phyloP scores from a whole-genome alignment of 2,113 vertebrate genomes.

The Otus sunia region DNA sequence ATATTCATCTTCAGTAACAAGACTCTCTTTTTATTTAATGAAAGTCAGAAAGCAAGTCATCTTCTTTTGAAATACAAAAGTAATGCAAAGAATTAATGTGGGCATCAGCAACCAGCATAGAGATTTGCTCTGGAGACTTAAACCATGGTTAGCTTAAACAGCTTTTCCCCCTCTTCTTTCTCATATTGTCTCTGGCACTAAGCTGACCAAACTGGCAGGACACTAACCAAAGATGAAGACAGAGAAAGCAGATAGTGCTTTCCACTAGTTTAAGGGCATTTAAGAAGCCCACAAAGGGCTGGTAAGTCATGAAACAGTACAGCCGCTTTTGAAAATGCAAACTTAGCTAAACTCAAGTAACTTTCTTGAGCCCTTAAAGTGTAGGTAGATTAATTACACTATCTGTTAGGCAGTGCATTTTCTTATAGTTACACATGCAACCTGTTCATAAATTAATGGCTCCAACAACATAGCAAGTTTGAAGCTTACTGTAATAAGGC shows the following conservation, averaged over 20 bases:
- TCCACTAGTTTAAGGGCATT: background rate
- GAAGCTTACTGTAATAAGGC: background rate
- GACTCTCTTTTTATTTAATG: background rate
- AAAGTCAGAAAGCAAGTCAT: background rate
- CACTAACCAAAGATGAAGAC: background rate
- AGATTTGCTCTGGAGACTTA: background rate
- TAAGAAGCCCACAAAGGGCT: background rate
- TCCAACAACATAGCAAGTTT: background rate
- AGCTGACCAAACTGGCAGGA: background rate
- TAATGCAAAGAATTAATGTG: background rate
- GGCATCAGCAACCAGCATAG: background rate
- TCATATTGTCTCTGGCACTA: background rate
- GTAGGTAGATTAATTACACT: background rate
- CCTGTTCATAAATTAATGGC: background rate
- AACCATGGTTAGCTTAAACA: background rate
- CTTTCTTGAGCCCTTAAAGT: background rate
- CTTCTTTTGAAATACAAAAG: background rate
- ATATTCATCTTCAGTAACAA: background rate
- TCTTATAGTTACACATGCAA: background rate
- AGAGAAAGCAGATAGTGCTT: background rate
- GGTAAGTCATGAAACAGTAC: background rate
- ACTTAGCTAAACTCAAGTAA: no score
- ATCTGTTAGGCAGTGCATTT: background rate
- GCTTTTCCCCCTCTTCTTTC: background rate
- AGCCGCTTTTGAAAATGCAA: background rate